Base-by-base conservation (phyloP, 2,113 vertebrate genomes). In the Kryptolebias marmoratus region DNA sequence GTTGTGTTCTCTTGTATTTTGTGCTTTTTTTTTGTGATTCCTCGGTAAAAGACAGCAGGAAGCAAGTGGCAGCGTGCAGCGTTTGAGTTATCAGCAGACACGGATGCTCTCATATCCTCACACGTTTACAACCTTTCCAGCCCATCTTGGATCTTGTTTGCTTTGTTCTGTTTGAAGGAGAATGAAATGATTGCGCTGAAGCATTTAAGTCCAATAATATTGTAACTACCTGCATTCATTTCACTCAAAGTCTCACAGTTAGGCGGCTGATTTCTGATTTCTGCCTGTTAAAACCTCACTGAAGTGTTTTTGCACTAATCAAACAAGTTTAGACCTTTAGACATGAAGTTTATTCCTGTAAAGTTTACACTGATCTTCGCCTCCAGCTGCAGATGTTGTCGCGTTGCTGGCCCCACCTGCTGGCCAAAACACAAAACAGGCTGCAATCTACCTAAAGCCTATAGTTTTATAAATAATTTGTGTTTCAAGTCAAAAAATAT, bases 41-140 rank as follows among this genome's bases (percentile, higher is more conserved):
- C 54, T 53, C 73, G 65, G 68, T 68, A 9, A 61, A 10, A 18
- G 49, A n/a, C 59, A 58, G 49, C 73, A 47, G 66, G 77, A 62
- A 65, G 79, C 83, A 80, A 83, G 87, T 85, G 85, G 85, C 80
- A 85, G 79, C 64, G 44, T 7, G 66, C 57, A 65, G 49, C 65
- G 72, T 28, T 7, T 11, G 31, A 11, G 22, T 65, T 27, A 39
- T 65, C 67, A 39, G 18, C 42, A 31, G 28, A 11, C 59, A 61
- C 18, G 44, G 49, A 55, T 44, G 42, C 11, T 27, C 48, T 76
- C 69, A 65, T 39, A 11, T 22, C 30, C 30, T 84, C 80, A 3
- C 28, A 8, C n/a, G 1, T 36, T 61, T 53, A 54, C 22, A 78
- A 55, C 22, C 9, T 73, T 71, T 55, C 12, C 28, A 13, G n/a